Evolutionary conservation across 2,888 invertebrate genomes (phyloP).

Genomic region (Drosophila multiciliata): DNA sequence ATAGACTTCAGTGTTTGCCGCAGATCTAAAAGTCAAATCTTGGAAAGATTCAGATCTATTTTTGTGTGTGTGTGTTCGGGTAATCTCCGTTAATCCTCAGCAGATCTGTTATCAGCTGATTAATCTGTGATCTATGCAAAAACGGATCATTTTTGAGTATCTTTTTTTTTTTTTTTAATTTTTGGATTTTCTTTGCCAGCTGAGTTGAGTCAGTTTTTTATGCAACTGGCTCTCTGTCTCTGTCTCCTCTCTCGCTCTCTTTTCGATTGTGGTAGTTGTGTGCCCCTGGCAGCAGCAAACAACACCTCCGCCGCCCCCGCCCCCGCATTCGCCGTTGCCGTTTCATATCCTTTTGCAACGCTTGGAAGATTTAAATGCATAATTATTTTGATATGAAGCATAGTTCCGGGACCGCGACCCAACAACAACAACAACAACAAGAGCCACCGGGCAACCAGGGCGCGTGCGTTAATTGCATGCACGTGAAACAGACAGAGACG

Average conservation of each 20-base stretch:
- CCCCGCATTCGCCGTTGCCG: background rate
- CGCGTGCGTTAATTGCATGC: constrained; percentile 73
- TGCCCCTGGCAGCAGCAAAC: constrained; percentile 65
- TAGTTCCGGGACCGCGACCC: constrained; percentile 71
- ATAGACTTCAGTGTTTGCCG: background rate
- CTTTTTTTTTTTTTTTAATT: background rate
- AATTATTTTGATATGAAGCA: constrained; percentile 79
- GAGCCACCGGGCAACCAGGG: constrained; percentile 24
- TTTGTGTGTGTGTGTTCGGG: background rate
- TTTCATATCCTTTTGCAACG: constrained; percentile 67
- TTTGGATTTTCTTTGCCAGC: background rate
- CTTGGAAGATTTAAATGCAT: constrained; percentile 79
- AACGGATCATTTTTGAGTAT: constrained; percentile 2
- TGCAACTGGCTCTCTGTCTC: background rate
- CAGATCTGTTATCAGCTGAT: constrained; percentile 12
- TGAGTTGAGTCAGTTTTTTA: background rate
- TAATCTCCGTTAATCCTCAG: background rate
- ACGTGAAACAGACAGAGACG: constrained; percentile 34
- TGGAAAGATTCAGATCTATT: background rate
- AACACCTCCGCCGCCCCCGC: constrained; percentile 29
- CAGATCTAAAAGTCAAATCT: constrained; percentile 15
- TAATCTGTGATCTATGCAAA: constrained; percentile 21
- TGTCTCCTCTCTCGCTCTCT: background rate
- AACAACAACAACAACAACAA: constrained; percentile 10
- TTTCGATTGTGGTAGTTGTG: constrained; percentile 27